A percentile compares a stretch with the other conserved stretches of the same genome.
These are phyloP conservation scores for Drosophila nigrodunni DNA, from an alignment of 1,140 invertebrate genomes.

Conservation along the genomic window DNA sequence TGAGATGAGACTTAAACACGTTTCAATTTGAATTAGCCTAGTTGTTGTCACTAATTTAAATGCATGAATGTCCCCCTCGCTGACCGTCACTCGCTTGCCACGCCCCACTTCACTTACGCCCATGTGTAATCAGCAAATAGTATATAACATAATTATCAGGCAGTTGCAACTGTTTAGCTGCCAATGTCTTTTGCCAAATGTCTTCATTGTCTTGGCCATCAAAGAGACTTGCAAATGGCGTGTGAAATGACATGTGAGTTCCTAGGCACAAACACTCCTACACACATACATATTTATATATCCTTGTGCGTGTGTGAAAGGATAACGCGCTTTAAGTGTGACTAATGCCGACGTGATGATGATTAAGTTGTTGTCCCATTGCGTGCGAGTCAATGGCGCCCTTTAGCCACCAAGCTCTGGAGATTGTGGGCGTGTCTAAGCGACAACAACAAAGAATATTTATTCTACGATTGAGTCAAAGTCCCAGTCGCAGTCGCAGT, in stretches of 20 bases:
- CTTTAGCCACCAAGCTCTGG: slow-evolving; percentile 13
- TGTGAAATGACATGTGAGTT: slow-evolving; percentile 70
- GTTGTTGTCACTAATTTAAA: slow-evolving; percentile 60
- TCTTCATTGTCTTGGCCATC: slow-evolving; percentile 73
- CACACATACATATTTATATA: slow-evolving; percentile 6
- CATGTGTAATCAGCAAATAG: slow-evolving; percentile 57
- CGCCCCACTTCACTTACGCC: background rate
- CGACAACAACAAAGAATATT: slow-evolving; percentile 32
- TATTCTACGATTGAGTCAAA: slow-evolving; percentile 37
- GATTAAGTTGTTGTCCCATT: slow-evolving; percentile 74
- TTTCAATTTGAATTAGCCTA: slow-evolving; percentile 45
- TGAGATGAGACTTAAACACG: slow-evolving; percentile 54
- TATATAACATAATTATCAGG: slow-evolving; percentile 72
- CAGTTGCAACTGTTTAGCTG: slow-evolving; percentile 51
- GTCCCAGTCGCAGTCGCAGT: slow-evolving; percentile 24
- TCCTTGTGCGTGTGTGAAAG: slow-evolving; percentile 38
- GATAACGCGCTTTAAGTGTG: slow-evolving; percentile 73
- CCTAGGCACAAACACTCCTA: no score
- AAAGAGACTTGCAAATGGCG: slow-evolving; percentile 78
- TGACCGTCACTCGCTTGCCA: background rate
- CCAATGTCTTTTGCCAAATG: slow-evolving; percentile 59
- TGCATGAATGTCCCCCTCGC: slow-evolving; percentile 13
- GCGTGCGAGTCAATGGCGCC: slow-evolving; percentile 62
- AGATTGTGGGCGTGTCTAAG: slow-evolving; percentile 47
- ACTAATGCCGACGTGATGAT: slow-evolving; percentile 79